phyloP scores from a whole-genome alignment of 2,888 invertebrate species.

The Erynnis tages region DNA sequence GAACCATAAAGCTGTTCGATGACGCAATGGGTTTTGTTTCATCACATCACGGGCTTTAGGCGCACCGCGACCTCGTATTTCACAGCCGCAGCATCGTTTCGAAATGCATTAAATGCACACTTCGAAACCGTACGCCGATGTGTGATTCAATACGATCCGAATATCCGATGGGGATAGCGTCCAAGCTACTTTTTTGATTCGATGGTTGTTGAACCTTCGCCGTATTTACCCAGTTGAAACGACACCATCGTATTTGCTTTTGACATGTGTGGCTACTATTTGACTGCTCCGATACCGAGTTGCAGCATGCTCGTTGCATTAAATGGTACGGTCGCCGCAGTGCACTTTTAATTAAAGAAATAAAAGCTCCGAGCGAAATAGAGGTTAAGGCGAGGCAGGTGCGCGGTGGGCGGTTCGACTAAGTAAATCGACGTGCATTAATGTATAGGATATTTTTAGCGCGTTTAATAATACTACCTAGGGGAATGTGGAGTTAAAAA shows the following conservation, averaged over 20 bases:
- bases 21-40: conserved; percentile 78
- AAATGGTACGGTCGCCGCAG: conserved; percentile 4
- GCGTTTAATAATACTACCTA: conserved; percentile 48
- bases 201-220: conserved; percentile 37
- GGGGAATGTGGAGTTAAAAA: conserved; percentile 46
- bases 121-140: conserved; percentile 24
- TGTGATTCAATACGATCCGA: conserved; percentile 26
- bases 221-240: conserved; percentile 38
- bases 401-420: conserved; percentile 48
- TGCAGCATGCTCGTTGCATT: conserved; percentile 26
- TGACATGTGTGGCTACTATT: conserved; percentile 12
- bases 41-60: conserved; percentile 67
- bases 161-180: conserved; percentile 22
- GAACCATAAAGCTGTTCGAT: conserved; percentile 70
- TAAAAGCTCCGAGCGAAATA: conserved; percentile 38
- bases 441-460: conserved; percentile 65
- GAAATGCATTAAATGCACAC: conserved; percentile 78
- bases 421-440: conserved; percentile 54
- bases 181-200: conserved; percentile 36
- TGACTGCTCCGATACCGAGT: not conserved
- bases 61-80: conserved; percentile 76
- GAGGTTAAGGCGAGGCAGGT: conserved; percentile 47
- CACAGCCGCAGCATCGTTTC: conserved; percentile 77
- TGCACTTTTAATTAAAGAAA: conserved; percentile 39
- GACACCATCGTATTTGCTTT: conserved; percentile 10